A percentile compares a stretch with the other conserved stretches of the same genome.
These are phyloP conservation scores for Callimorpha dominula DNA, from an alignment of 2,888 invertebrate genomes.

Conservation along the genomic window DNA sequence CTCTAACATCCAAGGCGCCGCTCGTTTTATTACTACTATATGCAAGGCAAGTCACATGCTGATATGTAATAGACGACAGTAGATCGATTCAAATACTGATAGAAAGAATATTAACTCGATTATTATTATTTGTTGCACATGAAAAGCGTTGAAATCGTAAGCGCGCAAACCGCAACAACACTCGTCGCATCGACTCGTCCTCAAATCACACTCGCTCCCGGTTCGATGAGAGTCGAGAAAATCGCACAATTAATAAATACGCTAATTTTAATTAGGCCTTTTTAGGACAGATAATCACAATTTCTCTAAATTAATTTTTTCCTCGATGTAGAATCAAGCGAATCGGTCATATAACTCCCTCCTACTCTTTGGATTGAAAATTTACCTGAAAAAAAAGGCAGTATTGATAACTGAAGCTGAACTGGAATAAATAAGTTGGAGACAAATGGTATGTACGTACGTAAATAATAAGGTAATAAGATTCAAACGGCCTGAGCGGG, in stretches of 20 bases:
- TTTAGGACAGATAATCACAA: slow-evolving; percentile 86
- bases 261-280: slow-evolving; percentile 86
- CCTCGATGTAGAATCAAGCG: slow-evolving; percentile 65
- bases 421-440: background rate
- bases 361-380: slow-evolving; percentile 77
- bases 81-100: slow-evolving; percentile 81
- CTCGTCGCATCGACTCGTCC: slow-evolving; percentile 45
- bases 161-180: slow-evolving; percentile 58
- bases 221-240: slow-evolving; percentile 77
- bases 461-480: slow-evolving; percentile 2
- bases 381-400: slow-evolving; percentile 59
- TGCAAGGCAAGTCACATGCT: slow-evolving; percentile 84
- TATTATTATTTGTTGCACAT: slow-evolving; percentile 63
- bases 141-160: slow-evolving; percentile 71
- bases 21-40: slow-evolving; percentile 74
- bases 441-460: slow-evolving; percentile 12
- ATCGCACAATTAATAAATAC: slow-evolving; percentile 81
- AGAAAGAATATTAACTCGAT: slow-evolving; percentile 66
- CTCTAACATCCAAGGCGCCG: slow-evolving; percentile 71
- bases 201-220: slow-evolving; percentile 64
- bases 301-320: slow-evolving; percentile 76
- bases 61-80: slow-evolving; percentile 84
- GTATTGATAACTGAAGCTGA: background rate
- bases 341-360: slow-evolving; percentile 55
- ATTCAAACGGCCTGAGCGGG: slow-evolving; percentile 45